A percentile compares a stretch with the other conserved stretches of the same genome.
phyloP scores from a whole-genome alignment of 2,888 invertebrate genomes.

The Therioaphis trifolii region DNA sequence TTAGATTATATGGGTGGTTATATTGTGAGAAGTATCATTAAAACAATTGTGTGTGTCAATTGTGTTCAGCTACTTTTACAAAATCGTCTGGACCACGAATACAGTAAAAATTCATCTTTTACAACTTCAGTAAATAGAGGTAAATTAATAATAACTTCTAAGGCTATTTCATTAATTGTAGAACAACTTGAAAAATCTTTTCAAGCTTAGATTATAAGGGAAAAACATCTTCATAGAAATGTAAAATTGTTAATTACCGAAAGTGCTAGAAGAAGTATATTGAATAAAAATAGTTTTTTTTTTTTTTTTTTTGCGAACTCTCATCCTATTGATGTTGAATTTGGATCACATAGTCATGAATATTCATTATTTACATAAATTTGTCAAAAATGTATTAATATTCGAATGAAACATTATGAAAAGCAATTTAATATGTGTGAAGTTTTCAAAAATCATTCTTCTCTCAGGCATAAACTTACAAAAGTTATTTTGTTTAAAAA shows the following conservation, averaged over 20 bases:
- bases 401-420: neutral
- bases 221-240: conserved; percentile 10
- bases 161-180: neutral
- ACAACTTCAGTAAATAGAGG: too few species aligned
- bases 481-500: conserved; percentile 9
- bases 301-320: conserved; percentile 1
- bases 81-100: too few species aligned
- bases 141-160: too few species aligned
- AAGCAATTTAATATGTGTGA: conserved; percentile 12
- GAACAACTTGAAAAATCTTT: neutral
- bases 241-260: conserved; percentile 9
- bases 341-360: neutral
- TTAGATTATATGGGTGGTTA: too few species aligned
- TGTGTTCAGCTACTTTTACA: too few species aligned
- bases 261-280: neutral
- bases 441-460: conserved; percentile 2
- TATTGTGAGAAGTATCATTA: too few species aligned
- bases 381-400: conserved; percentile 23
- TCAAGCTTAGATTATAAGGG: neutral
- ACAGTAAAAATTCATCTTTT: too few species aligned
- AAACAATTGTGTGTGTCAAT: too few species aligned
- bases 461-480: conserved; percentile 14
- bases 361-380: neutral
- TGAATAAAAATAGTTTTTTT: neutral
- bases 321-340: neutral